These are phyloP conservation scores for Pseudococcus longispinus DNA, from an alignment of 2,888 invertebrate genomes.

Conservation along the genomic window DNA sequence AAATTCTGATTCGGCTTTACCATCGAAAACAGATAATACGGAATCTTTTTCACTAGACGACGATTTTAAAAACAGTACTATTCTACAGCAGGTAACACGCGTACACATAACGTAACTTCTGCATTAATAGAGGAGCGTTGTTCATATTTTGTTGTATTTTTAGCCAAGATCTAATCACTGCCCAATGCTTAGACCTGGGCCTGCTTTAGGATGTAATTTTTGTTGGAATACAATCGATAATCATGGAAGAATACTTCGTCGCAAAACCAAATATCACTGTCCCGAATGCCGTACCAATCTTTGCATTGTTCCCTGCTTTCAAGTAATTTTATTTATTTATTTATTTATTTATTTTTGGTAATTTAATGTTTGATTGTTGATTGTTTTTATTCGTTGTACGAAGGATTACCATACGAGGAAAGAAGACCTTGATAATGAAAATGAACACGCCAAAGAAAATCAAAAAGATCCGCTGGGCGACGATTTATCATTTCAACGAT, in stretches of 20 bases:
- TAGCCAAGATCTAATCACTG: constrained; percentile 76
- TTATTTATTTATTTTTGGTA: neutral
- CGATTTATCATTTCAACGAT: neutral
- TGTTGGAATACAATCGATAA: constrained; percentile 90
- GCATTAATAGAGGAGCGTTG: neutral
- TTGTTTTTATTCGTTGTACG: neutral
- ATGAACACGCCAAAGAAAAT: neutral
- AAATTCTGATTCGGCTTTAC: constrained; percentile 57
- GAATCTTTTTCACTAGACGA: neutral
- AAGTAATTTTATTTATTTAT: constrained; percentile 64
- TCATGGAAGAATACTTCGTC: constrained; percentile 79
- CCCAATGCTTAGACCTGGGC: constrained; percentile 81
- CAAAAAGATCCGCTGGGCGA: constrained; percentile 14
- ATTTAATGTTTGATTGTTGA: neutral
- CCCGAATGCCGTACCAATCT: constrained; percentile 88
- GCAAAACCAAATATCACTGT: constrained; percentile 89
- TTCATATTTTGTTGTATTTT: neutral
- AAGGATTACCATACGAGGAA: constrained; percentile 44
- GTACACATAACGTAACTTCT: neutral
- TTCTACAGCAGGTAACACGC: neutral
- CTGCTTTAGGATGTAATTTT: constrained; percentile 85
- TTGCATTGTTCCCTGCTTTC: constrained; percentile 89
- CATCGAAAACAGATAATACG: neutral
- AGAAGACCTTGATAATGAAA: constrained; percentile 26
- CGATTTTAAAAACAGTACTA: neutral